phyloP scores from a whole-genome alignment of 2,797 vertebrate species.

The Scarus forsteni region DNA sequence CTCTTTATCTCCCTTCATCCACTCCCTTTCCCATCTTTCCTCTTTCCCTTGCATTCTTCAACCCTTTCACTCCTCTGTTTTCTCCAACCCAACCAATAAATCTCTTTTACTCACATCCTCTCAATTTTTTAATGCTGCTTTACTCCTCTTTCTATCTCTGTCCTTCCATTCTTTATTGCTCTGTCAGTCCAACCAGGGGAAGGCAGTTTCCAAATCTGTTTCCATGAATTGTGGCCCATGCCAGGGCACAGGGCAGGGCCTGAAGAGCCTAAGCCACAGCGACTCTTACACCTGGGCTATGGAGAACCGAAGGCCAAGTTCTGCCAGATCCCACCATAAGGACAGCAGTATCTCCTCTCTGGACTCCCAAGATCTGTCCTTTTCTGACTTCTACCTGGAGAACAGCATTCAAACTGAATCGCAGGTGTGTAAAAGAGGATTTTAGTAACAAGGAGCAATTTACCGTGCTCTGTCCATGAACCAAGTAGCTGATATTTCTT shows the following conservation, averaged over 20 bases:
- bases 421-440: constrained; percentile 59
- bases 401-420: constrained; percentile 75
- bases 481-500: constrained; percentile 10
- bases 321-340: constrained; percentile 39
- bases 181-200: constrained; percentile 78
- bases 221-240: constrained; percentile 75
- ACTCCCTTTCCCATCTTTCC: constrained; percentile 37
- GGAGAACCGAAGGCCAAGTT: constrained; percentile 82
- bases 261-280: constrained; percentile 82
- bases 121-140: constrained; percentile 20
- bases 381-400: constrained; percentile 71
- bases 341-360: constrained; percentile 62
- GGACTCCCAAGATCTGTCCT: constrained; percentile 74
- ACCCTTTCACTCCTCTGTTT: constrained; percentile 27
- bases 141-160: neutral
- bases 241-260: constrained; percentile 19
- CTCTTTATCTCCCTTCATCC: constrained; percentile 49
- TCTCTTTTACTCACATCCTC: constrained; percentile 27
- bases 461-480: constrained; percentile 15
- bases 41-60: constrained; percentile 27
- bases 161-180: constrained; percentile 4
- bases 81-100: constrained; percentile 21
- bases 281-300: constrained; percentile 90
- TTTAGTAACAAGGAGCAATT: constrained; percentile 9
- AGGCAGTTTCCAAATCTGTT: constrained; percentile 70